These are phyloP conservation scores for Cirrhinus mrigala DNA, from an alignment of 2,797 vertebrate species.

Conservation along the genomic window DNA sequence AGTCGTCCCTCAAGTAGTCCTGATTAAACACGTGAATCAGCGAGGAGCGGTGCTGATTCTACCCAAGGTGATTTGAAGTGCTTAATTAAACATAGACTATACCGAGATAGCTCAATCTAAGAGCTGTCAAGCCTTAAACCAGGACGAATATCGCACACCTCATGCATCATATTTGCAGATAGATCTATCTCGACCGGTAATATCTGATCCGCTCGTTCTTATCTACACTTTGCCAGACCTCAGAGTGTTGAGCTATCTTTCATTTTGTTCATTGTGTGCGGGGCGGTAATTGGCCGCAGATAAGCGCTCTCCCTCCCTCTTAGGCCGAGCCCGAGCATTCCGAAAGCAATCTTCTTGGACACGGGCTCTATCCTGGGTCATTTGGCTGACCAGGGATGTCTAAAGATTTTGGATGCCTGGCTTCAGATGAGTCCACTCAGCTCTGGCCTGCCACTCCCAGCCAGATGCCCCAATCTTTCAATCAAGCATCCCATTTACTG, in stretches of 20 bases:
- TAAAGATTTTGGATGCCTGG: slow-evolving; percentile 71
- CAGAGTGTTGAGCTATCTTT: slow-evolving; percentile 77
- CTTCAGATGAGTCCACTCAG: slow-evolving; percentile 65
- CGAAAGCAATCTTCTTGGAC: slow-evolving; percentile 73
- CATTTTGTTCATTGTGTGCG: slow-evolving; percentile 78
- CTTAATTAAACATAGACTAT: slow-evolving; percentile 72
- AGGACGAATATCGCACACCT: slow-evolving; percentile 68
- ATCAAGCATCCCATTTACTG: slow-evolving; percentile 77
- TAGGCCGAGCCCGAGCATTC: slow-evolving; percentile 65
- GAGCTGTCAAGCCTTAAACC: slow-evolving; percentile 65
- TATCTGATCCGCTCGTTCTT: slow-evolving; percentile 66
- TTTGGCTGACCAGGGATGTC: slow-evolving; percentile 65
- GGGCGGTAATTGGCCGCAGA: slow-evolving; percentile 79
- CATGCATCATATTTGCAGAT: slow-evolving; percentile 76
- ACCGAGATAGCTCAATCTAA: slow-evolving; percentile 62
- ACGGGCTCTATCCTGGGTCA: slow-evolving; percentile 68
- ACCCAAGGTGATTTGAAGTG: slow-evolving; percentile 55
- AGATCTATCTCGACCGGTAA: slow-evolving; percentile 67
- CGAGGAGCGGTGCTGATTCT: slow-evolving; percentile 48
- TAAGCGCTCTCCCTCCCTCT: slow-evolving; percentile 70
- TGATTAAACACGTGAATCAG: slow-evolving; percentile 46
- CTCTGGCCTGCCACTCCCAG: slow-evolving; percentile 71
- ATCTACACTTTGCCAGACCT: slow-evolving; percentile 73
- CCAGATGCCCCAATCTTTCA: slow-evolving; percentile 78
- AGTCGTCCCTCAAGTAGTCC: slow-evolving; percentile 37